Evolutionary conservation across 2,113 vertebrate genomes (phyloP), one percentile per base, ranked within the genome.

Genomic region (Malurus cyaneus): DNA sequence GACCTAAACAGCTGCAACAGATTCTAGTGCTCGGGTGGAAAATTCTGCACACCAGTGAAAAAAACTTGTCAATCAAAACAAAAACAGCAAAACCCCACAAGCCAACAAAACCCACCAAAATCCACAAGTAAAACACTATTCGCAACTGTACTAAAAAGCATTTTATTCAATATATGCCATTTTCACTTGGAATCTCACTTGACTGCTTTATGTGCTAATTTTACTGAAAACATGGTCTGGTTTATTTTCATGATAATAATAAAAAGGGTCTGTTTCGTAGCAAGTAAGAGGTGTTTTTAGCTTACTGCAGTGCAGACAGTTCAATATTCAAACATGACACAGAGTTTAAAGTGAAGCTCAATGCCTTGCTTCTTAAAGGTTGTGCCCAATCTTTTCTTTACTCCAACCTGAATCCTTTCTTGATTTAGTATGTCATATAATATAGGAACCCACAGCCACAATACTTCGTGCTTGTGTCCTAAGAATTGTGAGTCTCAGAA

Each of bases 391-490:
- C 64, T 77, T 91, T 66, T 69, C 49, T 76, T 90, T 72, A 57
- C 57, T 28, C 12, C 60, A 88, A 41, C 54, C 18, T 28, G 42
- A 95, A 81, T 47, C 53, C n/a, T 73, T 17, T 36, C 56, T 80
- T 86, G 79, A 84, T 89, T 83, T 86, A 92, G 69, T 83, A 46
- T 66, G 52, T 32, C 71, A 86, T 78, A 70, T 23, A 82, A 83
- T 36, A 71, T 13, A 64, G 9, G 57, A 80, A 86, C 47, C 46
- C 62, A 64, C 42, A 77, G 53, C 73, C 31, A 72, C 19, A 57
- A 28, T 21, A 88, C 47, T 78, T 81, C 11, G 15, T 25, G 52
- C 86, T 88, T 64, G 28, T 72, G 53, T 46, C 74, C 77, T 79
- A 46, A 91, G 70, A 74, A 88, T 8, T 74, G 56, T 61, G 71